These are phyloP conservation scores for Cacajao melanocephalus DNA, from an alignment of 2,797 vertebrate genomes.

Conservation along the genomic window DNA sequence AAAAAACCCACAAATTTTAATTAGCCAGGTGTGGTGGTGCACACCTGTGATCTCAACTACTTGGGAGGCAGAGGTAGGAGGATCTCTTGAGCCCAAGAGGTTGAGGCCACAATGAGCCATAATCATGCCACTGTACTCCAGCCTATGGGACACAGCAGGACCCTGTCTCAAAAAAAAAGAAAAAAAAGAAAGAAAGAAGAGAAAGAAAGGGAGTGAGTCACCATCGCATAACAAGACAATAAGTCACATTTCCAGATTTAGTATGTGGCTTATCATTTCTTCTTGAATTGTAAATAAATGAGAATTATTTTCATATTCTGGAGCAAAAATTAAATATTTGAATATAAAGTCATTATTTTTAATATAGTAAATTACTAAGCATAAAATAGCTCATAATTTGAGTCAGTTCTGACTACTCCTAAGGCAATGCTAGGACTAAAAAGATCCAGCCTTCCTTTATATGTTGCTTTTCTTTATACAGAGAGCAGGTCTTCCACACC, in stretches of 20 bases:
- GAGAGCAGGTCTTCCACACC: not conserved
- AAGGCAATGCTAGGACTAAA: not conserved
- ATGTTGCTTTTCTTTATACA: not conserved
- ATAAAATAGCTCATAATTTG: not conserved
- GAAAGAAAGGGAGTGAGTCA: constrained; percentile 61
- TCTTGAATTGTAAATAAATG: not conserved
- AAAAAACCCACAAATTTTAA: not conserved
- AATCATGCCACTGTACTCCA: not conserved
- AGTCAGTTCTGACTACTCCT: not conserved
- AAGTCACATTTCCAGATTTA: constrained; percentile 23
- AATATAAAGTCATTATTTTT: constrained; percentile 6
- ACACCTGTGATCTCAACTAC: no score
- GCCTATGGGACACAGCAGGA: not conserved
- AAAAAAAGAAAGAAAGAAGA: not conserved
- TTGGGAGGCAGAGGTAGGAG: not conserved
- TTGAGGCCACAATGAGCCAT: not conserved
- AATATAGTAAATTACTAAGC: not conserved
- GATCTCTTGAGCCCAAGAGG: not conserved
- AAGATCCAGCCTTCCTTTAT: not conserved
- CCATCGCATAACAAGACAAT: constrained; percentile 8
- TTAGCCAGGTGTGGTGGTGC: not conserved
- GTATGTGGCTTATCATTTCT: not conserved
- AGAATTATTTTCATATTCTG: not conserved
- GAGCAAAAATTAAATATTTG: not conserved
- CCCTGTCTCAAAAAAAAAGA: not conserved